Base-by-base conservation (phyloP, 2,888 invertebrate species). In the Diplazon laetatorius region DNA sequence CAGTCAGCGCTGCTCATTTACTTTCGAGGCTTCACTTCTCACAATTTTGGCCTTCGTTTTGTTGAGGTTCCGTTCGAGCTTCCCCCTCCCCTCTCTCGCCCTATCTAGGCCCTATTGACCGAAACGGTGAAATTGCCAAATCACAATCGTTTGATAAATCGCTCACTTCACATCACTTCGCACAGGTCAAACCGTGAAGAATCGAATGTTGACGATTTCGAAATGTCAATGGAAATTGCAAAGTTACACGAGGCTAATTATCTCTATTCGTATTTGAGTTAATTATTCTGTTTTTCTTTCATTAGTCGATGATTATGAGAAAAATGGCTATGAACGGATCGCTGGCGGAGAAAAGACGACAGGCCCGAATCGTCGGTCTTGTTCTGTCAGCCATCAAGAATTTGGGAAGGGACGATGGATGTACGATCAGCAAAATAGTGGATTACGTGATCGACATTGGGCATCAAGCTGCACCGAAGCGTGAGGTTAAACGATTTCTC, bases 351-450 rank as follows among this genome's bases (percentile, higher is more conserved):
- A 75, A 69, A 78, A 77, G 70, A 60, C 71, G 75, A 35, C 75
- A 78, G 1, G 81, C 82, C 6, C 52, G 70, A 42, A 79, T 80
- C 78, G 81, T 86, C 22, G 66, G 73, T 22, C 83, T 86, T 10
- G 84, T 86, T 18, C 57, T 86, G 22, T 48, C 80, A 0, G 85
- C 85, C 6, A 68, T 85, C 69, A 83, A 82, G 68, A 84, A 83
- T 70, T 80, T 83, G n/a, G 66, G 75, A 22, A 80, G 77, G 37
- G 73, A 76, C 18, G 80, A 81, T 12, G 86, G 85, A 4, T 80
- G 82, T 16, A 85, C 86, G 1, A 76, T 85, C 72, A 80, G 78
- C 12, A 83, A 85, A 18, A 87, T 87, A 48, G 68, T 85, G 16
- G 81, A 82, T 14, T 87, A 84, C 76, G 82, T 85, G 16, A 75